These are phyloP conservation scores for Neolamprologus sp. DNA, from an alignment of 2,113 vertebrate genomes.

Conservation along the genomic window DNA sequence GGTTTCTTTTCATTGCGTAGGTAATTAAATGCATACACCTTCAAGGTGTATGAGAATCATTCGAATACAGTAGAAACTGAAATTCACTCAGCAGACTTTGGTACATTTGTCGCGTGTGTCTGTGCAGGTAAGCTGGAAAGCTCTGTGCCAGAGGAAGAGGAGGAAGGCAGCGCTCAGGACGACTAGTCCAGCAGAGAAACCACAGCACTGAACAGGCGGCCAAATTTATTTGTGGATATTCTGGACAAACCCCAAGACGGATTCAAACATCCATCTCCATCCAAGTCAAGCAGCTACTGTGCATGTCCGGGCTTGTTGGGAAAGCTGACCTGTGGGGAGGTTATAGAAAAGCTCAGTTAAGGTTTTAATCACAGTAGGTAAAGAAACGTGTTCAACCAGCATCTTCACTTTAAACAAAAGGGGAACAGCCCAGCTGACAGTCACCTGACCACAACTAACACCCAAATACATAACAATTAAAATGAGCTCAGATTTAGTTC, in stretches of 20 bases:
- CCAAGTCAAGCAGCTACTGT: background rate
- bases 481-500: background rate
- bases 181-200: background rate
- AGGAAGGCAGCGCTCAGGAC: background rate
- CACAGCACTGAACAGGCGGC: background rate
- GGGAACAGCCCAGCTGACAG: background rate
- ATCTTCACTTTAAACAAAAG: background rate
- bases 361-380: background rate
- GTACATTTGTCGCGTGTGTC: background rate
- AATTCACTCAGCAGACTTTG: background rate
- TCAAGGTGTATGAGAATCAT: background rate
- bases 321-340: background rate
- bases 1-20: background rate
- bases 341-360: background rate
- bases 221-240: background rate
- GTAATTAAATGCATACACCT: background rate
- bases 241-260: background rate
- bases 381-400: background rate
- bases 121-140: slow-evolving; percentile 37
- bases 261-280: background rate
- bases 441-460: background rate
- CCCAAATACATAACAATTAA: accelerated
- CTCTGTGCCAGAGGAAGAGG: slow-evolving; percentile 45
- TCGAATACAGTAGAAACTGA: background rate
- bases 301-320: background rate